Percentiles rank a stretch among this genome's conserved stretches.
Evolutionary conservation across 2,113 vertebrate genomes (phyloP).

Genomic region (Cnemophilus loriae): DNA sequence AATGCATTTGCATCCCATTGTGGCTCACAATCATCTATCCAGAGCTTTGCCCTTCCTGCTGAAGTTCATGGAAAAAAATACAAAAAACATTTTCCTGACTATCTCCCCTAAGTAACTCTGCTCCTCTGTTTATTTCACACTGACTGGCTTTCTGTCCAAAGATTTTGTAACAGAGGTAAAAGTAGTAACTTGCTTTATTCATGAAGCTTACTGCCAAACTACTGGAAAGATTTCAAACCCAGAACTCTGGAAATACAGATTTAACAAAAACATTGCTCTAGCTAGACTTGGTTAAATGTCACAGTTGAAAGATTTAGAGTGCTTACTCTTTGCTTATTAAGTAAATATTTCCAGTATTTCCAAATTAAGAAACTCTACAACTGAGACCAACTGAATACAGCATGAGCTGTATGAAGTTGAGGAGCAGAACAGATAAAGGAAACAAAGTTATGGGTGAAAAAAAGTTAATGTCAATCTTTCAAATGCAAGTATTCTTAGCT

Average conservation of each 20-base stretch:
- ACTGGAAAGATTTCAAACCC: neutral
- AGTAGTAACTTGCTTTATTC: neutral
- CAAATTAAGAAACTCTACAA: neutral
- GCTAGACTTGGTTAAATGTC: neutral
- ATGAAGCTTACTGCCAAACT: neutral
- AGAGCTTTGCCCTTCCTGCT: neutral
- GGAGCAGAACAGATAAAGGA: neutral
- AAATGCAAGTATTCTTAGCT: neutral
- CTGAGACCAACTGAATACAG: neutral
- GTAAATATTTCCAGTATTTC: slow-evolving; percentile 6
- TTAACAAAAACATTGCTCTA: neutral
- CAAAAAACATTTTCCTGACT: neutral
- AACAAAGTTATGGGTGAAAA: neutral
- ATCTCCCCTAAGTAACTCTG: neutral
- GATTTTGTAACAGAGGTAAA: neutral
- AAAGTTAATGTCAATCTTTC: neutral
- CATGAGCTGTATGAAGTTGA: neutral
- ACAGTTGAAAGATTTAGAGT: neutral
- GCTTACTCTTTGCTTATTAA: neutral
- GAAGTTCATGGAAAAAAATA: neutral
- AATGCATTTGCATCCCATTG: neutral
- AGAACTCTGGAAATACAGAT: neutral
- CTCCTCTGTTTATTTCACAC: neutral
- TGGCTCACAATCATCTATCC: neutral
- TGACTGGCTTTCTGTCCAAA: neutral